Percentiles rank a stretch among this genome's conserved stretches.
Conservation (phyloP, 2,888 invertebrate species). For the Hymenopus coronatus region DNA sequence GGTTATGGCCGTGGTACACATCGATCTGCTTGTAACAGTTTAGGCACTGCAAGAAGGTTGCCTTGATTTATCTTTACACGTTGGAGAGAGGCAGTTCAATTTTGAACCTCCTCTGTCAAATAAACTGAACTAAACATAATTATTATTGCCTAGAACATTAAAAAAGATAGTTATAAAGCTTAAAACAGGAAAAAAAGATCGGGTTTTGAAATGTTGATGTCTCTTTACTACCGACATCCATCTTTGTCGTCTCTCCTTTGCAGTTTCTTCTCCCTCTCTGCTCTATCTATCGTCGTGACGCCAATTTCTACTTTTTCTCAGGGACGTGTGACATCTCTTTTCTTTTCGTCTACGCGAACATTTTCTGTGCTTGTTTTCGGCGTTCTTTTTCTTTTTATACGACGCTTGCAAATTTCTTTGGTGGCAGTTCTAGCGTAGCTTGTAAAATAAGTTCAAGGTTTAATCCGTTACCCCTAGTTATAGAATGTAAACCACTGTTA, state of each 20-base stretch:
- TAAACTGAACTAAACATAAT: too few relatives aligned
- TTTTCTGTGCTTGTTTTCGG: neutral
- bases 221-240: neutral
- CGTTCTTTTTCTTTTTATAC: too few relatives aligned
- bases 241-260: neutral
- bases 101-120: too few relatives aligned
- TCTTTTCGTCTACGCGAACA: neutral
- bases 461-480: neutral
- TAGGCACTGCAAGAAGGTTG: neutral
- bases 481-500: neutral
- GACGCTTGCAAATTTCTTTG: neutral
- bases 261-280: neutral
- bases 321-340: neutral
- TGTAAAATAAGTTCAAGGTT: neutral
- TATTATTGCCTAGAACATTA: too few relatives aligned
- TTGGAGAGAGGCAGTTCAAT: neutral
- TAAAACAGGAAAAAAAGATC: too few relatives aligned
- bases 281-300: neutral
- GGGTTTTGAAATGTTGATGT: neutral
- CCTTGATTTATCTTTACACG: neutral
- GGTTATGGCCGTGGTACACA: too few relatives aligned
- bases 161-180: too few relatives aligned
- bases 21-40: neutral
- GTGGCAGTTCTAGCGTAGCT: neutral
- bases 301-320: neutral